Percentiles rank a stretch among this genome's conserved stretches.
Evolutionary conservation across 2,797 vertebrate genomes (phyloP).

Genomic region (Anguilla megastoma): DNA sequence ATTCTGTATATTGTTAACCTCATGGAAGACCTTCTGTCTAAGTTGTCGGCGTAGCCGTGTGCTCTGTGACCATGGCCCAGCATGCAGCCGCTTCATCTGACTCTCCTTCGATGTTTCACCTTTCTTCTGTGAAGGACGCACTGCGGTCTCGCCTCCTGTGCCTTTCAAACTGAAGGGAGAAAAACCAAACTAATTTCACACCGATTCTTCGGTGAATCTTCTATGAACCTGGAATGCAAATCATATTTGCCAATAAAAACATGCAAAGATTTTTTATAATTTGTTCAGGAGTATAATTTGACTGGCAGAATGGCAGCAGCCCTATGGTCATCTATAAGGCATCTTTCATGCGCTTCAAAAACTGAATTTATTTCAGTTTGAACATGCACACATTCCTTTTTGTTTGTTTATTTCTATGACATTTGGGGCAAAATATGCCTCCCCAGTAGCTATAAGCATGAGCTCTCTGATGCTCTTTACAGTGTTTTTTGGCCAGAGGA

Average conservation of each 20-base stretch:
- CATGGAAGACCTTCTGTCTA: slow-evolving; percentile 53
- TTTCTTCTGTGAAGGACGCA: slow-evolving; percentile 43
- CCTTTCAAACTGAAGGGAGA: slow-evolving; percentile 33
- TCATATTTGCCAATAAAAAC: background rate
- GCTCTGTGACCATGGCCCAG: slow-evolving; percentile 2
- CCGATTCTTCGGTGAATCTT: background rate
- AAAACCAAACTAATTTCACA: slow-evolving; percentile 15
- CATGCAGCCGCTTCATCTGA: slow-evolving; percentile 34
- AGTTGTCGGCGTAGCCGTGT: slow-evolving; percentile 36
- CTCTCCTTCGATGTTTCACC: slow-evolving; percentile 46
- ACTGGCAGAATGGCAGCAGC: background rate
- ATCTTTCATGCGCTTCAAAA: background rate
- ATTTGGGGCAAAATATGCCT: background rate
- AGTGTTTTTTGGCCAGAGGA: background rate
- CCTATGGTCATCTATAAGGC: background rate
- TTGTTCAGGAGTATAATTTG: background rate
- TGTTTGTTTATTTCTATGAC: background rate
- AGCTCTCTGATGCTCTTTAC: background rate
- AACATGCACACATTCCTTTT: background rate
- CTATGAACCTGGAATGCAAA: background rate
- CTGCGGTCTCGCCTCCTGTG: slow-evolving; percentile 25
- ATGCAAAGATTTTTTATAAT: background rate
- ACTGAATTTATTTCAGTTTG: background rate
- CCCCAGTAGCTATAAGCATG: background rate
- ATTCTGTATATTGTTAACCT: slow-evolving; percentile 62